Evolutionary conservation across 2,888 invertebrate species (phyloP).

Genomic region (Gymnosoma rotundatum): DNA sequence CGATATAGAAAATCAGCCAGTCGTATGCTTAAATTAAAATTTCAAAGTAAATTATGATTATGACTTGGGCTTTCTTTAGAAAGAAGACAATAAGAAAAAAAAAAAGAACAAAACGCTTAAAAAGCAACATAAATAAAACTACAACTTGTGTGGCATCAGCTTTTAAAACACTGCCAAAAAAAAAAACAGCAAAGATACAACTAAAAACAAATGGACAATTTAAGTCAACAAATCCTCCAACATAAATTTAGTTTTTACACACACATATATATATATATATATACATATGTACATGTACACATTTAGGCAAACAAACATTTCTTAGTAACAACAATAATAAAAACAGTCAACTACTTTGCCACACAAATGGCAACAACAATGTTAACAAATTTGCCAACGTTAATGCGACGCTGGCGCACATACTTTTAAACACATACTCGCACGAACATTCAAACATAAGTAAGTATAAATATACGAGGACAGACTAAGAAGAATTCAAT

Average conservation of each 20-base stretch:
- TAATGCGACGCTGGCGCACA: slow-evolving; percentile 63
- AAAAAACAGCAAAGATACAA: slow-evolving; percentile 41
- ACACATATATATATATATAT: slow-evolving; percentile 27
- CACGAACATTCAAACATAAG: background rate
- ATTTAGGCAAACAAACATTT: slow-evolving; percentile 25
- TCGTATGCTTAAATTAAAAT: slow-evolving; percentile 45
- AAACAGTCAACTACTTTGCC: slow-evolving; percentile 64
- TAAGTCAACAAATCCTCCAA: slow-evolving; percentile 67
- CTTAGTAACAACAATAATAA: slow-evolving; percentile 53
- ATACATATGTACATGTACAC: slow-evolving; percentile 12
- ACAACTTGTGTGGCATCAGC: slow-evolving; percentile 68
- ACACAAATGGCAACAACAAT: slow-evolving; percentile 68
- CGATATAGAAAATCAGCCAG: slow-evolving; percentile 8
- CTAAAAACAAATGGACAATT: slow-evolving; percentile 68
- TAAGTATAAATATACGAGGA: background rate
- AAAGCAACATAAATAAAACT: slow-evolving; percentile 54
- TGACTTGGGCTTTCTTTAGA: slow-evolving; percentile 65
- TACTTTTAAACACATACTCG: slow-evolving; percentile 9
- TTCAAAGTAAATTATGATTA: slow-evolving; percentile 64
- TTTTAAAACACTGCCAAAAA: slow-evolving; percentile 57
- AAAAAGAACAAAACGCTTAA: slow-evolving; percentile 41
- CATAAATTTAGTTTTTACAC: slow-evolving; percentile 56
- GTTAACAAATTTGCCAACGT: slow-evolving; percentile 71
- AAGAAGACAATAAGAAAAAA: slow-evolving; percentile 38
- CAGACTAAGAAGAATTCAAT: background rate